Conservation (phyloP, 2,888 invertebrate genomes). For the Nezara viridula region DNA sequence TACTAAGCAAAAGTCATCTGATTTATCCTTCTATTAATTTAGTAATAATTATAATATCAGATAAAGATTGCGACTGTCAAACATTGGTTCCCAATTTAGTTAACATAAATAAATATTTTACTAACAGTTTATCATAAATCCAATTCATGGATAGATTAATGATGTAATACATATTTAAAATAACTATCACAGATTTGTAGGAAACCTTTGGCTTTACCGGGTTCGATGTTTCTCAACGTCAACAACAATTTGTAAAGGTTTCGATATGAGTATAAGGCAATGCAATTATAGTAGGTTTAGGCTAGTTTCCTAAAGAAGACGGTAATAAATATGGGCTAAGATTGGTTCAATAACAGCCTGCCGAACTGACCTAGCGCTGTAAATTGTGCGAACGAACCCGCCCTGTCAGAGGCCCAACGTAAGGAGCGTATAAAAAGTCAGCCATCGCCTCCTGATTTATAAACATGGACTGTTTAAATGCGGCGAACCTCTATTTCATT, state of each 20-base stretch:
- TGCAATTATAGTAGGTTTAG: conserved; percentile 3
- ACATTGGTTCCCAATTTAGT: too few species aligned
- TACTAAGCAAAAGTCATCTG: too few species aligned
- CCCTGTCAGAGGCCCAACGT: neutral
- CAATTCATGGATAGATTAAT: too few species aligned
- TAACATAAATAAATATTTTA: too few species aligned
- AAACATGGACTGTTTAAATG: conserved; percentile 22
- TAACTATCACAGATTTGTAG: too few species aligned
- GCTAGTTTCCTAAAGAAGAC: neutral
- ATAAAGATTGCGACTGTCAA: too few species aligned
- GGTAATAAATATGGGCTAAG: neutral
- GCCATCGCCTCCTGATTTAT: neutral
- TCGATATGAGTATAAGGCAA: neutral
- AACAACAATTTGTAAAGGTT: neutral
- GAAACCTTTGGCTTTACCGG: too few species aligned
- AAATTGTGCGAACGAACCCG: neutral
- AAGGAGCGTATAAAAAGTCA: neutral
- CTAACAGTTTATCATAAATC: too few species aligned
- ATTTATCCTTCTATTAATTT: too few species aligned
- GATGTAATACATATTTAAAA: too few species aligned
- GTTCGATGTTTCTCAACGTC: neutral
- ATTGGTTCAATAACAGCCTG: neutral
- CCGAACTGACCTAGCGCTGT: neutral
- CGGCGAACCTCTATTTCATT: neutral
- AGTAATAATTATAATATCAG: too few species aligned